Evolutionary conservation across 1,140 invertebrate genomes (phyloP), one percentile per base, ranked within the genome.

Genomic region (Drosophila kohkoa): DNA sequence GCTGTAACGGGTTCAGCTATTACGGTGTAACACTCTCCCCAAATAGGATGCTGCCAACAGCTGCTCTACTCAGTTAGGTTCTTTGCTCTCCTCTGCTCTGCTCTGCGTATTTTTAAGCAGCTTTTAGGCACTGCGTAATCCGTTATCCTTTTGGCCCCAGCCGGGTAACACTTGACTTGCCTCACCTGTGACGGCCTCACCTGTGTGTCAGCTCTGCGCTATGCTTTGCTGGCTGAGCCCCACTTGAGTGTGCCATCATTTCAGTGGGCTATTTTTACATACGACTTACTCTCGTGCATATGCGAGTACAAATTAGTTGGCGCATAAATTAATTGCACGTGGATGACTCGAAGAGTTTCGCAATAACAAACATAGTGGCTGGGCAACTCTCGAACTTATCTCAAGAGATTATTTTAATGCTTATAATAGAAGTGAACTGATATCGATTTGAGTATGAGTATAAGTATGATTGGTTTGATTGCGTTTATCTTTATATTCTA

Each of bases 231-330:
- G 49, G 20, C 57, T 68, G 64, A 73, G 75, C 66, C 60, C 8
- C 67, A 71, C 67, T 71, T 48, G 28, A 77, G 57, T 48, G 64
- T 51, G 66, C 63, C 73, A 73, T 49, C 73, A 71, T 72, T 77
- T 66, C 59, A 69, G 71, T 65, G 57, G 52, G 76, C 82, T 86
- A 86, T 86, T 86, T 86, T 86, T 87, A 77, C 78, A 55, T 57
- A 48, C 63, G 68, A 64, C 25, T 43, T 35, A 32, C 32, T 15
- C 32, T 20, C 54, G 10, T 25, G 7, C 54, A 57, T 25, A 41
- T 38, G 54, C 35, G 35, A 38, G 35, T 57, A 38, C 38, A 41
- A 86, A 86, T 86, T 86, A 88, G 82, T 86, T 86, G 64, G 82
- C 76, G 82, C 82, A 86, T 87, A 86, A 87, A 87, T 86, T 82